Evolutionary conservation across 2,113 vertebrate species (phyloP).

Genomic region (Pantherophis guttatus): DNA sequence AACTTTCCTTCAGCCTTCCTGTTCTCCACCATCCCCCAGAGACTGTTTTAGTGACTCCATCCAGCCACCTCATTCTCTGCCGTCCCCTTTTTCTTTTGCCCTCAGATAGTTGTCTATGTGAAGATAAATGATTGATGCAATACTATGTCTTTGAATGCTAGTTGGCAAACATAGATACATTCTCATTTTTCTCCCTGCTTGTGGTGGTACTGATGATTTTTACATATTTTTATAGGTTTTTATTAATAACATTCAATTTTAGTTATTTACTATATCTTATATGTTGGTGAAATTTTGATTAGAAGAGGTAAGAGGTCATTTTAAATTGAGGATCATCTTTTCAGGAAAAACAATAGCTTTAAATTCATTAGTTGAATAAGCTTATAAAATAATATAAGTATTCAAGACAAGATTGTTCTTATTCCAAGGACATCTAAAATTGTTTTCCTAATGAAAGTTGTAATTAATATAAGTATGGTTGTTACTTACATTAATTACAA

Average conservation of each 20-base stretch:
- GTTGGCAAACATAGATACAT: neutral
- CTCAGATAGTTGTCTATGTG: neutral
- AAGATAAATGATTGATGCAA: neutral
- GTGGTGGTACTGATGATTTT: neutral
- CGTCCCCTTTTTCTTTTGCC: too few species aligned
- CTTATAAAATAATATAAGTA: neutral
- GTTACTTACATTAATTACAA: neutral
- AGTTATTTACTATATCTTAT: neutral
- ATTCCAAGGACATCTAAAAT: slow-evolving; percentile 18
- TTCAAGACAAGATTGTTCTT: slow-evolving; percentile 1
- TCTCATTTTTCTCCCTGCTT: neutral
- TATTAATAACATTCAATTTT: neutral
- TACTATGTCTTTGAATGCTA: neutral
- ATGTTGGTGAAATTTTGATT: neutral
- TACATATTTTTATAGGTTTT: neutral
- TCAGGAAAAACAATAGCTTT: neutral
- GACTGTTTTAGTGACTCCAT: too few species aligned
- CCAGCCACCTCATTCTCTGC: too few species aligned
- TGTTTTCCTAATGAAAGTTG: slow-evolving; percentile 24
- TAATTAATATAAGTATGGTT: slow-evolving; percentile 47
- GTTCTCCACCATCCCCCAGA: too few species aligned
- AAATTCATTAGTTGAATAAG: neutral
- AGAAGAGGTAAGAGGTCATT: neutral
- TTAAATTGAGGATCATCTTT: neutral
- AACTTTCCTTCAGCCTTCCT: too few species aligned